phyloP scores from a whole-genome alignment of 2,888 invertebrate species.

The Malthinus flaveolus region DNA sequence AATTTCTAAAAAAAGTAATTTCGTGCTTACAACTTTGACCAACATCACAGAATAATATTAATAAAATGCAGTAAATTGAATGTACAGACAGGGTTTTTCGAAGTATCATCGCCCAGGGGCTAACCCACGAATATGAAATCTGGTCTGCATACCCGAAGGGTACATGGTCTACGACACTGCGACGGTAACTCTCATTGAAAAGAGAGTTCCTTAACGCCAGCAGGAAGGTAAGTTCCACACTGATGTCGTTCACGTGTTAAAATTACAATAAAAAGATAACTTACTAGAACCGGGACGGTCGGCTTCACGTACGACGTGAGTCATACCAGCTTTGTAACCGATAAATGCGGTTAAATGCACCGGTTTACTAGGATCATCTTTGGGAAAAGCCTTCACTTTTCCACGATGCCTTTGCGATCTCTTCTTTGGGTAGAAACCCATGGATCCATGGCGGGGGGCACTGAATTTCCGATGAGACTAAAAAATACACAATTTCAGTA shows the following conservation, averaged over 20 bases:
- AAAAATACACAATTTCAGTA: conserved; percentile 5
- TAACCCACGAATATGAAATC: conserved; percentile 77
- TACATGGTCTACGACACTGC: conserved; percentile 67
- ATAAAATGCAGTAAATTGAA: conserved; percentile 30
- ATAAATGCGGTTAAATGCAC: conserved; percentile 97
- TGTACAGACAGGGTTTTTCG: conserved; percentile 74
- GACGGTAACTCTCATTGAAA: conserved; percentile 47
- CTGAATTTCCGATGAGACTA: conserved; percentile 99
- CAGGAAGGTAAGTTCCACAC: conserved; percentile 53
- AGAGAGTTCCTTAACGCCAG: conserved; percentile 45
- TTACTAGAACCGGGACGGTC: conserved; percentile 98
- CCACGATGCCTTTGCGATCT: conserved; percentile 95
- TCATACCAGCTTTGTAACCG: conserved; percentile 99
- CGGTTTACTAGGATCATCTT: conserved; percentile 94
- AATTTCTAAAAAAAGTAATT: conserved; percentile 69
- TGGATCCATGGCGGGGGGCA: conserved; percentile 99
- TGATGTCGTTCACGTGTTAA: conserved; percentile 45
- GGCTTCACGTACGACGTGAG: conserved; percentile 97
- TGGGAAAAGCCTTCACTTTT: conserved; percentile 99
- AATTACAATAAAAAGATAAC: conserved; percentile 52
- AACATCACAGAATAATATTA: too few species aligned
- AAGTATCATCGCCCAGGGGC: conserved; percentile 69
- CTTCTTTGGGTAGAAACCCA: conserved; percentile 99
- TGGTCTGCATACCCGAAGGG: conserved; percentile 65
- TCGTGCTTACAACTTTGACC: not conserved